phyloP scores from a whole-genome alignment of 2,113 vertebrate genomes.

The Tricholaema leucomelas region DNA sequence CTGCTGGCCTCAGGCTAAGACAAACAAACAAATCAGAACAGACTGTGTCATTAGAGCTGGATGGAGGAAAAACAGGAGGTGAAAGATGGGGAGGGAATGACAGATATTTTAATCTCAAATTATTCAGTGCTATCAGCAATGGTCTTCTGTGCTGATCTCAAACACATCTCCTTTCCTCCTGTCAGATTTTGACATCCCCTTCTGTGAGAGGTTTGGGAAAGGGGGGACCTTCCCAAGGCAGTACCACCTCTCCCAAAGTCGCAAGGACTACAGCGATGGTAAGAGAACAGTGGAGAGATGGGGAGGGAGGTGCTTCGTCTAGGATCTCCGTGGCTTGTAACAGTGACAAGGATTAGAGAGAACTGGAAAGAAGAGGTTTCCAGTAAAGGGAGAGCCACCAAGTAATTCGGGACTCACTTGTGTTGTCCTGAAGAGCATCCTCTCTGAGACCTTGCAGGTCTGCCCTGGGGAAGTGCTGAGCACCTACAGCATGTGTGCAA shows the following conservation, averaged over 20 bases:
- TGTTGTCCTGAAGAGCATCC: background rate
- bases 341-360: background rate
- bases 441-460: background rate
- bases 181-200: conserved; percentile 64
- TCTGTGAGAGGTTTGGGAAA: conserved; percentile 82
- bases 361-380: background rate
- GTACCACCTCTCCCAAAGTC: conserved; percentile 86
- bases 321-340: background rate
- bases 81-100: background rate
- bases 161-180: background rate
- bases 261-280: conserved; percentile 91
- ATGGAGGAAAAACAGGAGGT: conserved; percentile 57
- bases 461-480: background rate
- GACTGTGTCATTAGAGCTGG: conserved; percentile 17
- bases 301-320: background rate
- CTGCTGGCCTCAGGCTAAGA: conserved; percentile 58
- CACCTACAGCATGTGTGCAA: background rate
- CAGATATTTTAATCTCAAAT: conserved; percentile 48
- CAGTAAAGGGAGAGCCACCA: background rate
- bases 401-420: background rate
- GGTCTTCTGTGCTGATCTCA: background rate
- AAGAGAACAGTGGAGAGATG: background rate
- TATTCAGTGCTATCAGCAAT: conserved; percentile 33
- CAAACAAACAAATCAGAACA: conserved; percentile 53
- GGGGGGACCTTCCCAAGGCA: conserved; percentile 91